Percentiles rank a stretch among this genome's conserved stretches.
Evolutionary conservation across 1,140 invertebrate species (phyloP).

Genomic region (Orius insidiosus): DNA sequence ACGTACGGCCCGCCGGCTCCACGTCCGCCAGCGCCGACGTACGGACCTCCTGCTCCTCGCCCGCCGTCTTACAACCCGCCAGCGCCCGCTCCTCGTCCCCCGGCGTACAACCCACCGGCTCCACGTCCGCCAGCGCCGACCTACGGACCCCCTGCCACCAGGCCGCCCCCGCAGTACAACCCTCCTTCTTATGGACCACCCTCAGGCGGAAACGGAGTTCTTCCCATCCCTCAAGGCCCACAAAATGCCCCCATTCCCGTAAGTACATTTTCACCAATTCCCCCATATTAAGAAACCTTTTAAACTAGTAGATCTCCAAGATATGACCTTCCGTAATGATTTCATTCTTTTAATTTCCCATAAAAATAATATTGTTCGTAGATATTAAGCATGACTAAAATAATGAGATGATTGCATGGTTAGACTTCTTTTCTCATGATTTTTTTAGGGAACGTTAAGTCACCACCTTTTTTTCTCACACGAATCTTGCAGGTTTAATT

Average conservation of each 20-base stretch:
- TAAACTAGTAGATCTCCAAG: too few relatives aligned
- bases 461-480: not conserved
- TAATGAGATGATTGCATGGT: too few relatives aligned
- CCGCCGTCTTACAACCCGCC: not conserved
- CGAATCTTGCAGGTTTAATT: conserved; percentile 1
- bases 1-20: not conserved
- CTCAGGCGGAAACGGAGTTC: not conserved
- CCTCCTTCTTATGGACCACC: not conserved
- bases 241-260: not conserved
- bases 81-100: not conserved
- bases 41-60: not conserved
- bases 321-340: too few relatives aligned
- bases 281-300: too few relatives aligned
- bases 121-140: not conserved
- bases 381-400: too few relatives aligned
- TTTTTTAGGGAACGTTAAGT: not conserved
- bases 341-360: too few relatives aligned
- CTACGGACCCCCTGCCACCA: not conserved
- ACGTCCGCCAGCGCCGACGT: not conserved
- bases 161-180: too few relatives aligned
- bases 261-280: too few relatives aligned
- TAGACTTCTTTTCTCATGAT: too few relatives aligned
- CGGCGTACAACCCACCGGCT: not conserved
- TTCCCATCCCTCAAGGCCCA: not conserved
- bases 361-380: too few relatives aligned